Conservation (phyloP, 2,113 vertebrate species). For the Heterotis niloticus region DNA sequence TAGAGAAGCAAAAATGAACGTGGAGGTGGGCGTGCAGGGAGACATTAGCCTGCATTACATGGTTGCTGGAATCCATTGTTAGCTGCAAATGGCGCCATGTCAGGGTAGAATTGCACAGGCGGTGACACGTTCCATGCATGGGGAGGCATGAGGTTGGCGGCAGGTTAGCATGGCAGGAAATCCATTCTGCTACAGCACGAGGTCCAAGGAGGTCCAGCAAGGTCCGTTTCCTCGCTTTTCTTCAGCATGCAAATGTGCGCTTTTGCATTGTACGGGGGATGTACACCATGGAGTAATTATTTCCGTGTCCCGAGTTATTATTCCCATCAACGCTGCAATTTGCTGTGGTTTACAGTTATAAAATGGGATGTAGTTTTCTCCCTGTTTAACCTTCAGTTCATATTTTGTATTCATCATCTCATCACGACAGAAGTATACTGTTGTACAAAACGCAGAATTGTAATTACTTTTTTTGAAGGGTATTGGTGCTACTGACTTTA, state of each 20-base stretch:
- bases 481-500: constrained; percentile 30
- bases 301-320: constrained; percentile 22
- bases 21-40: no score
- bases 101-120: no score
- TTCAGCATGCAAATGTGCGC: constrained; percentile 9
- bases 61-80: no score
- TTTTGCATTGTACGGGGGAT: neutral
- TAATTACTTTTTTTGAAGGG: constrained; percentile 43
- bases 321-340: constrained; percentile 36
- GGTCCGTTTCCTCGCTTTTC: neutral
- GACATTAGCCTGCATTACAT: no score
- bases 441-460: constrained; percentile 27
- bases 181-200: no score
- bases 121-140: no score
- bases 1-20: neutral
- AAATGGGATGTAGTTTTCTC: constrained; percentile 28
- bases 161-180: no score
- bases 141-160: no score
- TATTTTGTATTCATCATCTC: constrained; percentile 28
- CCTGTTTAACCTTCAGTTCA: constrained; percentile 27
- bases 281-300: constrained; percentile 17
- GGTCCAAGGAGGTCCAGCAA: no score
- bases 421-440: constrained; percentile 30
- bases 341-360: constrained; percentile 26
- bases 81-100: no score